Evolutionary conservation across 1,140 invertebrate genomes (phyloP), one percentile per base, ranked within the genome.

Genomic region (Drosophila parabipectinata): DNA sequence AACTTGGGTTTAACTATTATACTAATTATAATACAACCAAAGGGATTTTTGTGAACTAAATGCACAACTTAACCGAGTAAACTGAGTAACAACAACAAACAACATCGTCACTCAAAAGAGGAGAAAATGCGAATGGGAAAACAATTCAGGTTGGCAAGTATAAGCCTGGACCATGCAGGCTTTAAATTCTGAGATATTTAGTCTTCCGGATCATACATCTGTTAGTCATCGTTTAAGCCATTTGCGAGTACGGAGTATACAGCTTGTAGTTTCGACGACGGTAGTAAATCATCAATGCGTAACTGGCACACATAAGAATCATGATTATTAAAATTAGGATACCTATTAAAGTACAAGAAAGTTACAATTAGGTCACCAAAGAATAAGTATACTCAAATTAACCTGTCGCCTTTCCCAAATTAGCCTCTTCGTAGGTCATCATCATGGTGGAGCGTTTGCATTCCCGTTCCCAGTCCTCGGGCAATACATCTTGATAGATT

Each of bases 381-480:
- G n/a, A n/a, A n/a, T n/a, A n/a, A n/a, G n/a, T n/a, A n/a, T n/a
- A n/a, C n/a, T n/a, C n/a, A n/a, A 21, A 71, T 72, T 81, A 67
- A 81, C 90, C 91, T 53, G 90, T 91, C 21, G 89, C 90, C 4
- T 66, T 57, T 8, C 83, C 80, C 30, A 92, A 54, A 67, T 92
- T 90, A n/a, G 91, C 91, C 28, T 92, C 91, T 47, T 90, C 90
- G 53, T 92, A 92, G 14, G 90, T 90, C 89, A 92, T 87, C 39
- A 88, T 78, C 60, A 92, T 61, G 0, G 90, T 85, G 2, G 89
- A 81, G 14, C 93, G 64, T 26, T 83, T 72, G 82, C 94, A 95
- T 73, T 95, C 94, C 32, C 85, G 87, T 6, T 93, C 91, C 94
- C 94, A 94, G 75, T 95, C 91, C 26, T 82, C 73, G 26, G 94